These are phyloP conservation scores for Steatornis caripensis DNA, from an alignment of 2,113 vertebrate species.

Conservation along the genomic window DNA sequence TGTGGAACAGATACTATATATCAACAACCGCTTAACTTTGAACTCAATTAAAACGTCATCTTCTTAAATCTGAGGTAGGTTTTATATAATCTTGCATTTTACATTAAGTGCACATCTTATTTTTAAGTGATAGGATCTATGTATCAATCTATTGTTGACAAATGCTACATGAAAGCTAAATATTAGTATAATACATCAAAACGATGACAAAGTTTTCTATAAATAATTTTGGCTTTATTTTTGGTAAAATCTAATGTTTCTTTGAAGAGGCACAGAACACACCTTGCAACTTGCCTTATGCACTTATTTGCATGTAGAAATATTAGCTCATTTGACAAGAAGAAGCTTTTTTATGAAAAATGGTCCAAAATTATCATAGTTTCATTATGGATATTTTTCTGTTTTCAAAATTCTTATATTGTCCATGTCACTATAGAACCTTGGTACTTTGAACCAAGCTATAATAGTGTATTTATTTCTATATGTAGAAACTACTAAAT, in stretches of 20 bases:
- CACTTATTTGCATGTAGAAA: background rate
- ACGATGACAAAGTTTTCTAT: background rate
- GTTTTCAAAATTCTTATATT: background rate
- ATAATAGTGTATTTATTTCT: background rate
- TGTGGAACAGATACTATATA: background rate
- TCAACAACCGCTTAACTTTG: background rate
- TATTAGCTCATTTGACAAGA: background rate
- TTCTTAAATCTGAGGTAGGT: background rate
- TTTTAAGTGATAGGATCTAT: background rate
- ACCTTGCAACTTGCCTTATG: background rate
- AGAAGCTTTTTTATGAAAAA: background rate
- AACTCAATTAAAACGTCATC: background rate
- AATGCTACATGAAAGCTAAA: background rate
- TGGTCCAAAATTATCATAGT: rapidly evolving
- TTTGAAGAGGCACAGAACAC: background rate
- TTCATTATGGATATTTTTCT: background rate
- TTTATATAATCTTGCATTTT: background rate
- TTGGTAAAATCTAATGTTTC: background rate
- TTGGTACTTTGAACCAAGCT: background rate
- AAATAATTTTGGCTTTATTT: background rate
- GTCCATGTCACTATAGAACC: background rate
- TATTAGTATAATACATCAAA: background rate
- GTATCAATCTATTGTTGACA: background rate
- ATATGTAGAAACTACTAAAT: background rate
- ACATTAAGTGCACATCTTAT: background rate